Evolutionary conservation across 2,113 vertebrate genomes (phyloP).

Genomic region (Gopherus flavomarginatus): DNA sequence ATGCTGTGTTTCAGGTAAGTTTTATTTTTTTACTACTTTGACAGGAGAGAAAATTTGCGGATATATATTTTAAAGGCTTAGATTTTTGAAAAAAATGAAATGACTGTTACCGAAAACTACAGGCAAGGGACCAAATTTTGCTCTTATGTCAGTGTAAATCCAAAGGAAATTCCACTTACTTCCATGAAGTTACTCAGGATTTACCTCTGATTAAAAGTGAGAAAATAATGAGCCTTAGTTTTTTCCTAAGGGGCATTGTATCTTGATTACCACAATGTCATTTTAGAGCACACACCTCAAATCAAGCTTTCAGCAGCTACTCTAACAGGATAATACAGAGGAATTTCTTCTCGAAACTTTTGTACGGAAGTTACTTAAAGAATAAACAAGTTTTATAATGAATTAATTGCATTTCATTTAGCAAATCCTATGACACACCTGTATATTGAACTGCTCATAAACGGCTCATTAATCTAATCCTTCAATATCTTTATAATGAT

Average conservation of each 20-base stretch:
- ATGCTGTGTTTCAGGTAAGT: conserved; percentile 48
- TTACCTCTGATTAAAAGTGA: neutral
- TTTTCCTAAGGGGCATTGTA: neutral
- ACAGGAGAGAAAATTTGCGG: neutral
- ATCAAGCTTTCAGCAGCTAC: neutral
- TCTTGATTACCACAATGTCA: neutral
- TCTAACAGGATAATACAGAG: neutral
- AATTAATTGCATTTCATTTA: neutral
- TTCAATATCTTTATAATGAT: neutral
- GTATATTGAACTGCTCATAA: neutral
- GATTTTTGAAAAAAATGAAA: neutral
- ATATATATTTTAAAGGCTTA: neutral
- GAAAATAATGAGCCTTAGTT: neutral
- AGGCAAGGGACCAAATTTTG: neutral
- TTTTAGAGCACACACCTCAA: neutral
- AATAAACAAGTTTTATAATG: neutral
- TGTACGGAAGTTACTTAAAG: neutral
- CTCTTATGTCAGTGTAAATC: neutral
- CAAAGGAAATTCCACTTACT: neutral
- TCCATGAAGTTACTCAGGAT: neutral
- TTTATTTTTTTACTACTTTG: neutral
- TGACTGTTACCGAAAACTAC: neutral
- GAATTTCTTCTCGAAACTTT: neutral
- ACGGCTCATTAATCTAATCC: neutral
- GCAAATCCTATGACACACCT: neutral